Evolutionary conservation across 2,797 vertebrate species (phyloP).

Genomic region (Moxostoma hubbsi): DNA sequence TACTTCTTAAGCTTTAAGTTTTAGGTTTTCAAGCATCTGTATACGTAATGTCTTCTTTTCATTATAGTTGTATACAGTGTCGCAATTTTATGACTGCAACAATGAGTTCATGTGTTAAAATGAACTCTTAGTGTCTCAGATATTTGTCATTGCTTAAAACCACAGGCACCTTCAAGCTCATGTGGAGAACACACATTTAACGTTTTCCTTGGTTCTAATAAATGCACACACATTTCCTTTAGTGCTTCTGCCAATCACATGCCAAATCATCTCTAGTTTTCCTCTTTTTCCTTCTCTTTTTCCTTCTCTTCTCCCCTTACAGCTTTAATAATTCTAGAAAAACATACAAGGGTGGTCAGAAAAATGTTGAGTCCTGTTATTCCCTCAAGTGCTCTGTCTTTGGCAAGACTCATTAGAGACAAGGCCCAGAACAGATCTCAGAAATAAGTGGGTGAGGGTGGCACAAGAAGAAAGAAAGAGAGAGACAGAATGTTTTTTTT

Average conservation of each 20-base stretch:
- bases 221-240: constrained; percentile 20
- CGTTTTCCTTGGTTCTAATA: background rate
- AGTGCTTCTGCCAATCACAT: background rate
- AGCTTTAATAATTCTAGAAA: constrained; percentile 38
- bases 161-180: background rate
- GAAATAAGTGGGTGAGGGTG: constrained; percentile 19
- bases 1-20: background rate
- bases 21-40: background rate
- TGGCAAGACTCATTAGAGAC: constrained; percentile 58
- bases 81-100: background rate
- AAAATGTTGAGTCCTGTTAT: constrained; percentile 64
- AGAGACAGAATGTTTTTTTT: constrained; percentile 59
- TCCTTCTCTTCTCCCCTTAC: background rate
- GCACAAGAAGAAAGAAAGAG: background rate
- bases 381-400: constrained; percentile 59
- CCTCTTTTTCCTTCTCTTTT: constrained; percentile 17
- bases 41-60: background rate
- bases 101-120: background rate
- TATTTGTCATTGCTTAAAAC: constrained; percentile 27
- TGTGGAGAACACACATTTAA: constrained; percentile 18
- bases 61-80: background rate
- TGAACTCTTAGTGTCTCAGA: constrained; percentile 1
- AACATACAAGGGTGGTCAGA: constrained; percentile 64
- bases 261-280: background rate
- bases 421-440: constrained; percentile 47